phyloP scores from a whole-genome alignment of 2,888 invertebrate genomes.

The Scaptomyza cyrtandrae region DNA sequence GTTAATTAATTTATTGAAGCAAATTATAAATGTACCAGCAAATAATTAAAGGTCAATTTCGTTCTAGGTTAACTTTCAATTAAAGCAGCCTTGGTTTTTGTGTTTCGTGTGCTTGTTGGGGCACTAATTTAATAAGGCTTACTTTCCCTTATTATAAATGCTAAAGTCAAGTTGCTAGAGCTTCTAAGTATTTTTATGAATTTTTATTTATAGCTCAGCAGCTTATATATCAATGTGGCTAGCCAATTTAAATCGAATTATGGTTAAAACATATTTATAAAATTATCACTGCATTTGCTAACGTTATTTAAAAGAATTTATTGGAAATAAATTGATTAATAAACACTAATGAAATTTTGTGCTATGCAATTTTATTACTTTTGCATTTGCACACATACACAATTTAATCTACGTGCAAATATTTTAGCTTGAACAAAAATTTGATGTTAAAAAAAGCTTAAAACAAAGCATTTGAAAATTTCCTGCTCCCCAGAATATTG shows the following conservation, averaged over 20 bases:
- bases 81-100: neutral
- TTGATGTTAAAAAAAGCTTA: neutral
- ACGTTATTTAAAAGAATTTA: neutral
- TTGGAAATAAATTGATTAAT: neutral
- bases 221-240: too few species aligned
- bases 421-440: neutral
- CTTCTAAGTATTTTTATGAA: too few species aligned
- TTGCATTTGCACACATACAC: neutral
- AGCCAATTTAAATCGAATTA: neutral
- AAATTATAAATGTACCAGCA: neutral
- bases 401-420: neutral
- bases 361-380: neutral
- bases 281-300: neutral
- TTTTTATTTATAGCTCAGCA: too few species aligned
- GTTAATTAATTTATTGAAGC: conserved; percentile 15
- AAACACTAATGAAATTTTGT: neutral
- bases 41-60: neutral
- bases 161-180: neutral
- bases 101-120: neutral
- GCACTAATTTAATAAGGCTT: neutral
- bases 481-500: neutral
- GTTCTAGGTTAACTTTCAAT: neutral
- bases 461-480: conserved; percentile 5
- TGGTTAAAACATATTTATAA: neutral
- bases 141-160: neutral